phyloP scores from a whole-genome alignment of 2,113 vertebrate species.

The Psephotus haematonotus region DNA sequence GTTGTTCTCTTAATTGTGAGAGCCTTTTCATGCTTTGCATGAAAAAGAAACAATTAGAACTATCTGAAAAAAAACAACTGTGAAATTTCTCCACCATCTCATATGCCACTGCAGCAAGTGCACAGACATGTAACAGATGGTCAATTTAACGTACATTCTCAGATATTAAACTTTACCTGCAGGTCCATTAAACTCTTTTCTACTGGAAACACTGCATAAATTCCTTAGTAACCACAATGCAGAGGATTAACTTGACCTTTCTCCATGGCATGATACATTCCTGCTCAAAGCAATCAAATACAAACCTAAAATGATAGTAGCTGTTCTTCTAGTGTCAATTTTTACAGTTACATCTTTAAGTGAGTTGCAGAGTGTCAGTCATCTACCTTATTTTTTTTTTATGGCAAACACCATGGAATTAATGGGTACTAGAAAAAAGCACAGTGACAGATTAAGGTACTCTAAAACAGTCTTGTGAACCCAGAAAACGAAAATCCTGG shows the following conservation, averaged over 20 bases:
- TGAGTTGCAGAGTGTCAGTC: background rate
- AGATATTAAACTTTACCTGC: constrained; percentile 60
- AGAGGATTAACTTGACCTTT: constrained; percentile 13
- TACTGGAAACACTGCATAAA: constrained; percentile 39
- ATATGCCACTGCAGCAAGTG: background rate
- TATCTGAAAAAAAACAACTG: constrained; percentile 50
- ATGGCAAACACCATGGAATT: background rate
- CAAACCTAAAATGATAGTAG: background rate
- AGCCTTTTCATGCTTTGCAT: constrained; percentile 36
- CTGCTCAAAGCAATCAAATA: background rate
- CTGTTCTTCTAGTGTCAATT: background rate
- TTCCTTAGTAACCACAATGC: background rate
- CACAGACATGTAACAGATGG: constrained; percentile 46
- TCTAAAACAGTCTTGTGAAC: background rate
- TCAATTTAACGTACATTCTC: constrained; percentile 53
- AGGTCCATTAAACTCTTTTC: constrained; percentile 50
- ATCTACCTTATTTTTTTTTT: background rate
- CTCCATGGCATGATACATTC: background rate
- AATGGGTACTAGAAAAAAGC: background rate
- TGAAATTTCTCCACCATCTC: constrained; percentile 54
- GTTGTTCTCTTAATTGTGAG: background rate
- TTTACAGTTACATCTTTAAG: background rate
- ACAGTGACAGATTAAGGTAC: background rate
- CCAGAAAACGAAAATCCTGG: background rate
- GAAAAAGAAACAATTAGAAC: constrained; percentile 51